Percentiles rank a stretch among this genome's conserved stretches.
phyloP scores from a whole-genome alignment of 2,888 invertebrate species.

The Criorhina ranunculi region DNA sequence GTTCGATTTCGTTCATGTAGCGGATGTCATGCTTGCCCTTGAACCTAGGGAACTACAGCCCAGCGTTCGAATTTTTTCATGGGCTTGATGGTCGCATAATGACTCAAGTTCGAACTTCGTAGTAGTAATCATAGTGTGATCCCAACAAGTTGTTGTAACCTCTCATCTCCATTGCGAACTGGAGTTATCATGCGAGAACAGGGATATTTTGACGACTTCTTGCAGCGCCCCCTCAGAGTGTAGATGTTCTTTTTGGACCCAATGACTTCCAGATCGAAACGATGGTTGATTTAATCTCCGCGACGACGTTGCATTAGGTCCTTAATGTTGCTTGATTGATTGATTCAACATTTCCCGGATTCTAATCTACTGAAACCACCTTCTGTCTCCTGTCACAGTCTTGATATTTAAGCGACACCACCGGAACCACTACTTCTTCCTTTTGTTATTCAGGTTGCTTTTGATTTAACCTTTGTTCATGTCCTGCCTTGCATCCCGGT shows the following conservation, averaged over 20 bases:
- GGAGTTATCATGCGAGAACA: conserved; percentile 87
- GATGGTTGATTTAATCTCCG: no score
- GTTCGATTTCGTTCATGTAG: conserved; percentile 89
- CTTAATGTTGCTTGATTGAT: no score
- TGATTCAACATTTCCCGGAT: no score
- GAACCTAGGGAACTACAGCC: conserved; percentile 90
- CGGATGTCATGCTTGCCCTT: conserved; percentile 89
- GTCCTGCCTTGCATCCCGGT: no score
- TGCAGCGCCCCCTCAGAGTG: conserved; percentile 93
- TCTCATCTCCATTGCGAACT: conserved; percentile 95
- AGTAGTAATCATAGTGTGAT: conserved; percentile 98
- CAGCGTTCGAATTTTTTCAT: conserved; percentile 94
- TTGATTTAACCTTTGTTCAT: no score
- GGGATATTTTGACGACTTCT: conserved; percentile 86
- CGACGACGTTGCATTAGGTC: no score
- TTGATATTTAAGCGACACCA: no score
- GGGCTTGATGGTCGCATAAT: conserved; percentile 94
- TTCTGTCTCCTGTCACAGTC: no score
- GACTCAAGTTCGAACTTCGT: conserved; percentile 90
- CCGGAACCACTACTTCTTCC: no score
- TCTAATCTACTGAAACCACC: no score
- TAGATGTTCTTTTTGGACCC: conserved; percentile 95
- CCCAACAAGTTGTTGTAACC: conserved; percentile 96
- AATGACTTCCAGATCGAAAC: conserved; percentile 87
- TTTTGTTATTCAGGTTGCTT: no score